Evolutionary conservation across 2,113 vertebrate species (phyloP).

Genomic region (Oreochromis spilurus): DNA sequence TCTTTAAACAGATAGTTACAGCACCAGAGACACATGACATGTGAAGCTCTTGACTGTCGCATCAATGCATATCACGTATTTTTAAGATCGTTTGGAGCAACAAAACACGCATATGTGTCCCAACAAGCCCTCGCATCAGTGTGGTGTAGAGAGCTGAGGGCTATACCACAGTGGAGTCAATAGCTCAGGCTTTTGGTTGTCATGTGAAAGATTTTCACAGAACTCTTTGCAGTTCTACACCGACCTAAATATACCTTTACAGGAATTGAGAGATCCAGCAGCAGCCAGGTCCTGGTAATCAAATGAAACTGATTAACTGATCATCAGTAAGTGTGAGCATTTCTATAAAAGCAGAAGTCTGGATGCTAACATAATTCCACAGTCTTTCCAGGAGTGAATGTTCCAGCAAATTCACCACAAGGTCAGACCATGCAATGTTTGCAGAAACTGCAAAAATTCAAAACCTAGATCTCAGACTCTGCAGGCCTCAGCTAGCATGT

Average conservation of each 20-base stretch:
- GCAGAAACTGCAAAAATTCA: background rate
- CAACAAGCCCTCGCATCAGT: slow-evolving; percentile 3
- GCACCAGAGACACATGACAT: background rate
- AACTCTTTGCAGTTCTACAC: background rate
- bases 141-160: background rate
- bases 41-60: background rate
- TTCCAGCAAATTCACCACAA: background rate
- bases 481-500: background rate
- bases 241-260: background rate
- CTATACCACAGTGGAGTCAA: background rate
- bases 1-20: slow-evolving; percentile 1
- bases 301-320: background rate
- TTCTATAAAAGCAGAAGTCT: background rate
- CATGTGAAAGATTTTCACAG: background rate
- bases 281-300: background rate
- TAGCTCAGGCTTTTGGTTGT: background rate
- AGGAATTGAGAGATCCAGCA: background rate
- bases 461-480: background rate
- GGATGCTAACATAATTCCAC: background rate
- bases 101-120: background rate
- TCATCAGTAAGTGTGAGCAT: background rate
- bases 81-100: background rate
- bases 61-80: background rate
- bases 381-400: background rate
- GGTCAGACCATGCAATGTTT: background rate